phyloP scores from a whole-genome alignment of 2,113 vertebrate species.

The Gymnarchus niloticus region DNA sequence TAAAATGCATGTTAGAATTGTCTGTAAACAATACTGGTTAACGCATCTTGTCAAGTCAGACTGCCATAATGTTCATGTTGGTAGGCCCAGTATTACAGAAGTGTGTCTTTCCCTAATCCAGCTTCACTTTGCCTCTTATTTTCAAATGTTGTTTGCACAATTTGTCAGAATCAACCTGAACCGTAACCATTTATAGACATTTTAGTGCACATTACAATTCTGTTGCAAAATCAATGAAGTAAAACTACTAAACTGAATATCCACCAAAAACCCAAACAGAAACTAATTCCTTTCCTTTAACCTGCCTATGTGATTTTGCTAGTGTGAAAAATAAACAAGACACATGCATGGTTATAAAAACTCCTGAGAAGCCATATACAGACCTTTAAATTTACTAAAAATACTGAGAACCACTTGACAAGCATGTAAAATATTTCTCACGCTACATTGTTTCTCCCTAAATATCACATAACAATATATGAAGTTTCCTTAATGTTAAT shows the following conservation, averaged over 20 bases:
- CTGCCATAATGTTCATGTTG: neutral
- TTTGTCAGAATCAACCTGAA: neutral
- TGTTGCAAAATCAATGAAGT: too few species aligned
- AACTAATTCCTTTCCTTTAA: neutral
- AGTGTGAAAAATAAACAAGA: neutral
- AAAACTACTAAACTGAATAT: too few species aligned
- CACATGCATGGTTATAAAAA: neutral
- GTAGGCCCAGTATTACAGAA: neutral
- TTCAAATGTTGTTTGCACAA: neutral
- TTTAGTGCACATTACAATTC: too few species aligned
- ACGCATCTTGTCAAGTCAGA: neutral
- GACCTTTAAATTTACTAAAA: neutral
- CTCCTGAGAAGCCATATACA: neutral
- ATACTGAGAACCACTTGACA: neutral
- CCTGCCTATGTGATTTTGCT: neutral
- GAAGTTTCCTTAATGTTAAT: neutral
- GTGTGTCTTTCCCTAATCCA: neutral
- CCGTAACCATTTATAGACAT: neutral
- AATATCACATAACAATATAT: neutral
- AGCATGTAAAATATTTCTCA: neutral
- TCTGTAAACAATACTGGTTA: neutral
- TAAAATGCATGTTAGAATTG: neutral
- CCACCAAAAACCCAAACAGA: too few species aligned
- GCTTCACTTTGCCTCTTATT: neutral
- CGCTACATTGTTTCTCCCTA: neutral